phyloP scores from a whole-genome alignment of 2,113 vertebrate species.

The Petaurus breviceps region DNA sequence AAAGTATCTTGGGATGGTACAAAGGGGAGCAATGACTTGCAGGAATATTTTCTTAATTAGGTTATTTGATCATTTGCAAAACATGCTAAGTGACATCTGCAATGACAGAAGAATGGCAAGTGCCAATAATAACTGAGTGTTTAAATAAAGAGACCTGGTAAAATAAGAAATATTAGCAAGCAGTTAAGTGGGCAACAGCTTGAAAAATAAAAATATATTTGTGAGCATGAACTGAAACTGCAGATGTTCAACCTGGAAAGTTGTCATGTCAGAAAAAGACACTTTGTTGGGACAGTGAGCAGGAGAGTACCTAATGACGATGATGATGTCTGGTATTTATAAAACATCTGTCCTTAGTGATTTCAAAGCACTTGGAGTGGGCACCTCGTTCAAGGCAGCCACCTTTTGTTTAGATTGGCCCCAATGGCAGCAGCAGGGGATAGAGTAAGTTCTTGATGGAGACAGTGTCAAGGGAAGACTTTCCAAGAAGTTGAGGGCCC shows the following conservation, averaged over 20 bases:
- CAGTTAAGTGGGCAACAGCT: constrained; percentile 68
- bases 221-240: constrained; percentile 31
- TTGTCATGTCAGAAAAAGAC: neutral
- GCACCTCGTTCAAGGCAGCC: constrained; percentile 64
- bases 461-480: constrained; percentile 70
- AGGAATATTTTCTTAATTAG: constrained; percentile 52
- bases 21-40: constrained; percentile 33
- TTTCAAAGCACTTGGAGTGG: constrained; percentile 71
- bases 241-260: constrained; percentile 65
- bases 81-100: constrained; percentile 75
- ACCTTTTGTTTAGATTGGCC: constrained; percentile 70
- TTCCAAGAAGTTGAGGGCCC: constrained; percentile 52
- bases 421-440: constrained; percentile 47
- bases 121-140: constrained; percentile 68
- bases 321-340: constrained; percentile 68
- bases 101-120: constrained; percentile 75
- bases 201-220: constrained; percentile 67
- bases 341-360: constrained; percentile 73
- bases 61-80: constrained; percentile 64
- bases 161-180: constrained; percentile 73
- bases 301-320: constrained; percentile 66
- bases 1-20: neutral
- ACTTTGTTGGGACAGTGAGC: constrained; percentile 32
- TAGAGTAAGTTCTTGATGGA: constrained; percentile 53
- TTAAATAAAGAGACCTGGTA: constrained; percentile 69